Evolutionary conservation across 1,140 invertebrate species (phyloP), one percentile per base, ranked within the genome.

Genomic region (Lucilia sericata): DNA sequence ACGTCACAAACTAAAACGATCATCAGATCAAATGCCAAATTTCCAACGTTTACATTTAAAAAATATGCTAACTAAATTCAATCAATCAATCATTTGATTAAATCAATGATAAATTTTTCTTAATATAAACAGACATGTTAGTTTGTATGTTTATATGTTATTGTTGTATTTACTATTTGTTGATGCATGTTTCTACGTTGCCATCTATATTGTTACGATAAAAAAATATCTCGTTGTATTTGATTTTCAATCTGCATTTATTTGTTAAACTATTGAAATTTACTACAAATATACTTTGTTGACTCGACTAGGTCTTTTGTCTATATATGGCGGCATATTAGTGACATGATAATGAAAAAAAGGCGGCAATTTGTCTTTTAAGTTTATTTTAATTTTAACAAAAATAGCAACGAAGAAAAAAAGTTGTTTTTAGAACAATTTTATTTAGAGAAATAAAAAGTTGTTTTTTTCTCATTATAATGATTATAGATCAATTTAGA

Each of bases 211-310:
- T 19, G 65, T 12, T 12, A n/a, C 4, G 13, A 55, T 55, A n/a
- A n/a, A 55, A 55, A 13, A 70, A 70, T 30, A n/a, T 60, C 5
- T 60, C 5, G 4, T 78, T 42, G 17, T 80, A 80, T 80, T 80
- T 80, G 42, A 80, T 80, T 30, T 80, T 80, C 42, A 80, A 80
- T 80, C 25, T 49, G 47, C 3, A 80, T 49, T 80, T 80, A 51
- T 51, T 80, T 80, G 76, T 21, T 4, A 49, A 80, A 8, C 76
- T 80, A 80, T 49, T 49, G 12, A 80, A 21, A 51, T 51, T 42
- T 21, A 9, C 42, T 70, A 60, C 55, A 60, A 60, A 60, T n/a
- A 60, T 60, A 21, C 19, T 70, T 4, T 25, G 19, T 21, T 70
- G 65, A 70, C 65, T 70, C 10, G 65, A 70, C 65, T 21, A 3